Conservation (phyloP, 1,140 invertebrate species). For the Andrena cerasifolii region DNA sequence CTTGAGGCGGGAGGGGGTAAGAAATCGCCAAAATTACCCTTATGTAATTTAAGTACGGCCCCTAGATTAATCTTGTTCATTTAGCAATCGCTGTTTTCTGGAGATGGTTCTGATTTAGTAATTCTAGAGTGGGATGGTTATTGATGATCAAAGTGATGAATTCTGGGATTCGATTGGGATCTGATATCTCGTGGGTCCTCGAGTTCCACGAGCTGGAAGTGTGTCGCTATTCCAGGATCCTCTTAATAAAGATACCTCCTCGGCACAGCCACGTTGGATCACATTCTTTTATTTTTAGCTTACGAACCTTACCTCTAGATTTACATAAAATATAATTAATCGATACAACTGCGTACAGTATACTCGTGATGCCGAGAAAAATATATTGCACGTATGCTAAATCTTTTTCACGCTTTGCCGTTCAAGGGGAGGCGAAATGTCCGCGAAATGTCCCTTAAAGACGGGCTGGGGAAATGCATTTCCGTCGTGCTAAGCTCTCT, state of each 20-base stretch:
- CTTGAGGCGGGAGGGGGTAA: no score
- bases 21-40: no score
- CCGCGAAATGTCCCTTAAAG: not conserved
- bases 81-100: no score
- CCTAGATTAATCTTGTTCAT: no score
- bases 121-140: no score
- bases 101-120: no score
- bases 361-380: slow-evolving; percentile 58
- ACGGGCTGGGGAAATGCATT: slow-evolving; percentile 15
- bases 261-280: slow-evolving; percentile 16
- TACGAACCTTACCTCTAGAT: slow-evolving; percentile 57
- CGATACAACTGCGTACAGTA: slow-evolving; percentile 54
- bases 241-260: not conserved
- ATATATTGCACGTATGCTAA: slow-evolving; percentile 62
- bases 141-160: no score
- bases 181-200: no score
- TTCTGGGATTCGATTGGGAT: no score
- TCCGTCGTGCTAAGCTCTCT: slow-evolving; percentile 2
- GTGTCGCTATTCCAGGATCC: no score
- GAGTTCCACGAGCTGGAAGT: no score
- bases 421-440: slow-evolving; percentile 24
- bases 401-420: slow-evolving; percentile 35
- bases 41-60: no score
- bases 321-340: slow-evolving; percentile 70
- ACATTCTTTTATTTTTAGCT: slow-evolving; percentile 61